phyloP scores from a whole-genome alignment of 2,113 vertebrate species.

The Lipophrys pholis region DNA sequence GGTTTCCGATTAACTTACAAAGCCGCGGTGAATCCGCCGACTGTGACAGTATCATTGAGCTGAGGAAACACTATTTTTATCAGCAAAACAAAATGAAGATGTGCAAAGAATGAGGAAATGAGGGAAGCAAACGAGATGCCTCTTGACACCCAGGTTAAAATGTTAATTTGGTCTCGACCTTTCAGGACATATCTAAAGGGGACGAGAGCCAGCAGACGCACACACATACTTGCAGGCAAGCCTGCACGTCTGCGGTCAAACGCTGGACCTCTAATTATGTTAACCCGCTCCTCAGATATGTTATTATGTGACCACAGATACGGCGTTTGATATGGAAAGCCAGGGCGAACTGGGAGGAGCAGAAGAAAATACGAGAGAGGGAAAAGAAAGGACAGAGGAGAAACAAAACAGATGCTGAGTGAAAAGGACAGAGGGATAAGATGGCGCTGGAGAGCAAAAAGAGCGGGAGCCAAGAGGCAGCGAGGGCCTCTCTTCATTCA shows the following conservation, averaged over 20 bases:
- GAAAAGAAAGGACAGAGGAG: conserved; percentile 9
- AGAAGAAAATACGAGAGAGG: background rate
- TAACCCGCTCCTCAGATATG: conserved; percentile 52
- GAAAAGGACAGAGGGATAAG: conserved; percentile 2
- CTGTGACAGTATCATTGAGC: conserved; percentile 1
- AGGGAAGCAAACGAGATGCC: conserved; percentile 13
- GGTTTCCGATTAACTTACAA: conserved; percentile 8
- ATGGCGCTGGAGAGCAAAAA: conserved; percentile 13
- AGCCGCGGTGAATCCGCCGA: conserved; percentile 6
- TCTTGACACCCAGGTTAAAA: conserved; percentile 53
- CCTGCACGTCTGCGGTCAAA: conserved; percentile 20
- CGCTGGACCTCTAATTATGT: conserved; percentile 39
- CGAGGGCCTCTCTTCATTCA: conserved; percentile 44
- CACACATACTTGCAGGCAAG: background rate
- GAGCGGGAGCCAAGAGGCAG: conserved; percentile 37
- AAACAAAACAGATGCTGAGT: conserved; percentile 28
- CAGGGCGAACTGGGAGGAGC: conserved; percentile 7
- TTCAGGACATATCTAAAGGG: conserved; percentile 55
- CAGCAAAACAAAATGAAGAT: background rate
- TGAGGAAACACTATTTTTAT: background rate
- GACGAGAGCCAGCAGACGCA: conserved; percentile 24
- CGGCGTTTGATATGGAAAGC: conserved; percentile 17
- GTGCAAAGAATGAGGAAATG: conserved; percentile 10
- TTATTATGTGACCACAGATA: conserved; percentile 45
- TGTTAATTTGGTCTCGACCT: conserved; percentile 66